Base-by-base conservation (phyloP, 2,797 vertebrate species). In the Etheostoma nigrum region DNA sequence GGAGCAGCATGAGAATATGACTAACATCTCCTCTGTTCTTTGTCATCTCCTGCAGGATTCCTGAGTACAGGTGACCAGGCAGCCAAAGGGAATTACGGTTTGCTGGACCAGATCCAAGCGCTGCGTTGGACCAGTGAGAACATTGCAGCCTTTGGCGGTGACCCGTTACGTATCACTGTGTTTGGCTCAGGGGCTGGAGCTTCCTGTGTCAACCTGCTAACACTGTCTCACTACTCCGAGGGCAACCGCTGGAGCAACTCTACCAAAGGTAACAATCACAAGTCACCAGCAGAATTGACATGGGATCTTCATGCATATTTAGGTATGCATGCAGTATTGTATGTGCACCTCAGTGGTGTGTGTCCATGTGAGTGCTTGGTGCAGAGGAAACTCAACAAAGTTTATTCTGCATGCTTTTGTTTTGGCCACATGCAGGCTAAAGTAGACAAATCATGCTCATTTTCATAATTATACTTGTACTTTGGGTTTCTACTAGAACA, bases 221-320 rank as follows among this genome's bases (percentile, higher is more conserved):
- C 98, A 67, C 95, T 99, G 92, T 99, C 98, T 92, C 98, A 99
- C 96, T 99, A 99, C 95, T 99, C 98, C 87, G 98, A 99, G 96
- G 98, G 98, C 94, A 99, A 99, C 96, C 98, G 98, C 95, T 99
- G 98, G 98, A 99, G 98, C 96, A 99, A 99, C 96, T 99, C 98
- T 92, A 99, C 98, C 93, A 99, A 99, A 98, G 98, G 98, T 99
- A 96, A 60, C 40, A 52, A 25, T 5, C 40, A 21, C 6, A 2
- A 52, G 14, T 18, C 21, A 18, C 5, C 0, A 1, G 9, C 30
- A n/a, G 42, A 14, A 60, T 11, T 25, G 59, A 16, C 3, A 6
- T 4, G 55, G 25, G 30, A 48, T 25, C 11, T 13, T 51, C 44
- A 49, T 62, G 40, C n/a, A 2, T n/a, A 9, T 68, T 59, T 27